Evolutionary conservation across 2,113 vertebrate genomes (phyloP), one percentile per base, ranked within the genome.

Genomic region (Neopipo cinnamomea): DNA sequence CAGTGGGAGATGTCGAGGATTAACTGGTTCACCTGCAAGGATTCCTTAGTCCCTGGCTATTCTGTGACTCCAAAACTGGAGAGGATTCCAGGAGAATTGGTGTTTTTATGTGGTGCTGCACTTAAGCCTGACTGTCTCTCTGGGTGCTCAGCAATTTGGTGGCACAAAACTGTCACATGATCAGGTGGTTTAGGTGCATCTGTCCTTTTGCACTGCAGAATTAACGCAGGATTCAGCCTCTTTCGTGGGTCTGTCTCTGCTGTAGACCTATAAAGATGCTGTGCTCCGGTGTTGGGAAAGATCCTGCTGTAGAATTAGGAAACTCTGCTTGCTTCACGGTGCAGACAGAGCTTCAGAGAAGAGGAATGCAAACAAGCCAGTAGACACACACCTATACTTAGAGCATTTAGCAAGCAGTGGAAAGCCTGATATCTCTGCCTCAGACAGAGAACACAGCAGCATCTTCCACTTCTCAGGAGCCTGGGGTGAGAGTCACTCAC

Each of bases 361-460:
- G 35, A 91, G 72, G 86, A 93, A 92, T 91, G 91, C 91, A 92
- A 95, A 83, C 83, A 55, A 93, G 86, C 12, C 68, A 59, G 83
- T 6, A 4, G 10, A 27, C 27, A 95, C 71, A 80, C 67, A 85
- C 53, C 78, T 62, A 2, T 73, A 58, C 52, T 95, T 61, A 85
- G 56, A 56, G 79, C 47, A 37, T 47, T 70, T 50, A 42, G 37
- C 35, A 59, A 58, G 61, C 56, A 55, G 65, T 44, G 55, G 39
- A 72, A 14, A 94, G 67, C 5, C 39, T 50, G 63, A 5, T 23
- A 65, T 9, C 44, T 59, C 62, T 44, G 39, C n/a, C 71, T 42
- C n/a, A 72, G 27, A 80, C 53, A 65, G 28, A 68, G 46, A 71
- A 13, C 39, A 33, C 14, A 27, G 76, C 91, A 67, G 42, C 89